Percentiles rank a stretch among this genome's conserved stretches.
Conservation (phyloP, 1,140 invertebrate genomes). For the Drosophila pectinifera region DNA sequence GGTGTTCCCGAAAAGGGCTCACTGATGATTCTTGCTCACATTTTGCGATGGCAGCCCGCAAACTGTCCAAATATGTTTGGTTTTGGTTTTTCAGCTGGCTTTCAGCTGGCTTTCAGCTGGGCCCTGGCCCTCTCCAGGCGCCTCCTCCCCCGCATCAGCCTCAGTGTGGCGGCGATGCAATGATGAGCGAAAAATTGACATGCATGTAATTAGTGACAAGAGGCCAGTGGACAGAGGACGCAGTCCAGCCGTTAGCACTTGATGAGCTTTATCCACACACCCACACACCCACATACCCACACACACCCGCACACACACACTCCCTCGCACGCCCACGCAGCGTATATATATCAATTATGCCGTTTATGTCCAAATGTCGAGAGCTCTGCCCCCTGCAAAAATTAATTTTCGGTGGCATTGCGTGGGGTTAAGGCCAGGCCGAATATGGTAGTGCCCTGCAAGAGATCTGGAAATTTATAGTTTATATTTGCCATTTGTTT, state of each 20-base stretch:
- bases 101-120: too few relatives aligned
- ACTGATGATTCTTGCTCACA: constrained; percentile 12
- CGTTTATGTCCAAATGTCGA: constrained; percentile 63
- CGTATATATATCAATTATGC: constrained; percentile 75
- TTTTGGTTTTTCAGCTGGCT: constrained; percentile 70
- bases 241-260: constrained; percentile 38
- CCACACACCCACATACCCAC: not conserved
- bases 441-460: constrained; percentile 8
- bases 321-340: constrained; percentile 2
- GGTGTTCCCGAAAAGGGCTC: constrained; percentile 2
- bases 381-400: constrained; percentile 24
- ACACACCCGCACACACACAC: not conserved
- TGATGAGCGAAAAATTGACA: constrained; percentile 82
- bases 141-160: too few relatives aligned
- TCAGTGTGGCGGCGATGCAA: constrained; percentile 45
- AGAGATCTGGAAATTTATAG: too few relatives aligned
- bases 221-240: constrained; percentile 38
- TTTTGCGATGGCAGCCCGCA: constrained; percentile 53
- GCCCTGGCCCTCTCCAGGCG: not conserved
- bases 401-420: constrained; percentile 60
- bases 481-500: too few relatives aligned
- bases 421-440: constrained; percentile 3
- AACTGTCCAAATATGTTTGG: constrained; percentile 78
- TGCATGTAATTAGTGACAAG: constrained; percentile 80
- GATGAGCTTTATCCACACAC: constrained; percentile 51